phyloP scores from a whole-genome alignment of 2,113 vertebrate genomes.

The Mesoclemmys tuberculata region DNA sequence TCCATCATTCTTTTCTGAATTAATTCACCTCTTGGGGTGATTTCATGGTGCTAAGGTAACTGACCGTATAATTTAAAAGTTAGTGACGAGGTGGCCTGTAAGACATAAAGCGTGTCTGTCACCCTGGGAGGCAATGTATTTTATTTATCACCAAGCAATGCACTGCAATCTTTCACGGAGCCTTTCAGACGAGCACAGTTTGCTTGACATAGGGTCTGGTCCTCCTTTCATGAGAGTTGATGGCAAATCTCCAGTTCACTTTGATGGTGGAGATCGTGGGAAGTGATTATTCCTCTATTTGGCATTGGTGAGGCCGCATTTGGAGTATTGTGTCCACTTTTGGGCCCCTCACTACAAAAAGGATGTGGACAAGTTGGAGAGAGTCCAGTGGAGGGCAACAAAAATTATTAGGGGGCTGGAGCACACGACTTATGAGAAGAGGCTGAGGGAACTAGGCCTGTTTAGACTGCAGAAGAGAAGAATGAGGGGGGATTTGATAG shows the following conservation, averaged over 20 bases:
- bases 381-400: too few relatives aligned
- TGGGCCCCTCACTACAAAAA: too few relatives aligned
- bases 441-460: too few relatives aligned
- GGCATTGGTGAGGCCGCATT: too few relatives aligned
- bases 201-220: neutral
- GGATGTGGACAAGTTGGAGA: too few relatives aligned
- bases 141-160: neutral
- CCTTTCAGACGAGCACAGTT: neutral
- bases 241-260: neutral
- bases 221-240: neutral
- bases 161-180: neutral
- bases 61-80: neutral
- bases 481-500: too few relatives aligned
- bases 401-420: too few relatives aligned
- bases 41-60: rapidly evolving
- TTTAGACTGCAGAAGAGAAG: too few relatives aligned
- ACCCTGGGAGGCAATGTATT: neutral
- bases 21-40: rapidly evolving
- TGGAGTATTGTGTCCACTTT: too few relatives aligned
- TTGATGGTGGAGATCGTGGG: too few relatives aligned
- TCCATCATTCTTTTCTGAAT: neutral
- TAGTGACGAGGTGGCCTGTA: conserved; percentile 30
- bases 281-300: too few relatives aligned
- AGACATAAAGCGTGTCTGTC: conserved; percentile 17
- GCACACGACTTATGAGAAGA: too few relatives aligned